A percentile compares a stretch with the other conserved stretches of the same genome.
These are phyloP conservation scores for Tachysurus vachellii DNA, from an alignment of 2,113 vertebrate genomes.

Conservation along the genomic window DNA sequence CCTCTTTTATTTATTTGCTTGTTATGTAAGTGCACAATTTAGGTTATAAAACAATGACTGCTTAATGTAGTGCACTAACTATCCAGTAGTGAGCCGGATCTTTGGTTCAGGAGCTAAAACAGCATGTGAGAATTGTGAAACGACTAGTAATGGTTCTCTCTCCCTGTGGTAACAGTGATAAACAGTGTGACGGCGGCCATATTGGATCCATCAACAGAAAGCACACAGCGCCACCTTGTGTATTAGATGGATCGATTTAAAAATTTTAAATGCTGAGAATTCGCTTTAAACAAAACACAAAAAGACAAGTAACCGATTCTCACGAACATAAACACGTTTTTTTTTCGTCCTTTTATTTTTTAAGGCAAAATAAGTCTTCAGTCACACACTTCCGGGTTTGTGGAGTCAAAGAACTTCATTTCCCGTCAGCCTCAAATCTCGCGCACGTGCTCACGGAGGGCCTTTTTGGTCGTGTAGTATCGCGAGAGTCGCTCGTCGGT, in stretches of 20 bases:
- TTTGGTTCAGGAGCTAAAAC: background rate
- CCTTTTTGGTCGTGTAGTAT: slow-evolving; percentile 42
- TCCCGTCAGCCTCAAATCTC: background rate
- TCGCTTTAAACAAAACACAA: background rate
- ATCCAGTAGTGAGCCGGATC: background rate
- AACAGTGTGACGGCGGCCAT: background rate
- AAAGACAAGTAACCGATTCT: background rate
- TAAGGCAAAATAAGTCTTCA: background rate
- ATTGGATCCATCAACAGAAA: background rate
- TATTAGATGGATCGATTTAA: background rate
- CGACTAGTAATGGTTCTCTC: background rate
- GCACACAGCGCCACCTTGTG: slow-evolving; percentile 72
- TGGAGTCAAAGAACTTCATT: background rate
- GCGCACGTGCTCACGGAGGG: background rate
- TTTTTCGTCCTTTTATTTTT: background rate
- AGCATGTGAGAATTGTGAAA: background rate
- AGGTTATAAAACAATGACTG: too few species aligned
- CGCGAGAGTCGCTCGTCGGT: slow-evolving; percentile 63
- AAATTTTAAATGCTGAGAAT: too few species aligned
- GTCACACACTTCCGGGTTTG: background rate
- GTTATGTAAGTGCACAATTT: background rate
- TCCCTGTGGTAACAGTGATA: background rate
- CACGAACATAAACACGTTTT: background rate
- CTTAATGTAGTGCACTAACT: background rate
- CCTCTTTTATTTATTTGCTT: background rate